phyloP scores from a whole-genome alignment of 2,113 vertebrate species.

The Heliornis fulica region DNA sequence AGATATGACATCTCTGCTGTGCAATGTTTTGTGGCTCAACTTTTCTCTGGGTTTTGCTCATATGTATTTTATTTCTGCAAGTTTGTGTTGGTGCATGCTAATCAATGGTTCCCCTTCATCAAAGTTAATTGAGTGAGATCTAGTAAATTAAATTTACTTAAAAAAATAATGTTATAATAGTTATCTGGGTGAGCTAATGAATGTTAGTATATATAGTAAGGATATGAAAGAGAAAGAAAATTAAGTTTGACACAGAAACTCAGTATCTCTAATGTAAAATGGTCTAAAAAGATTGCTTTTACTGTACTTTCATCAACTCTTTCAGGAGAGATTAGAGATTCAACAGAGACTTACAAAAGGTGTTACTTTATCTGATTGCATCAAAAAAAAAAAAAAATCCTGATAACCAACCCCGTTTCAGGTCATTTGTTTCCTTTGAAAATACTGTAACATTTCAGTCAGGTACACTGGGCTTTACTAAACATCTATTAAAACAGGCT shows the following conservation, averaged over 20 bases:
- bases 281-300: not conserved
- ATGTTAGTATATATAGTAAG: not conserved
- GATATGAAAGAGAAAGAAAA: constrained; percentile 1
- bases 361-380: not conserved
- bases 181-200: not conserved
- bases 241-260: constrained; percentile 4
- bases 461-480: not conserved
- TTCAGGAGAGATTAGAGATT: not conserved
- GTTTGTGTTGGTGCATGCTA: not conserved
- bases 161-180: not conserved
- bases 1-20: not conserved
- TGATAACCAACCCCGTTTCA: not conserved
- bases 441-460: not conserved
- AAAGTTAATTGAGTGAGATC: not conserved
- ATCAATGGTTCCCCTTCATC: not conserved
- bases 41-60: not conserved
- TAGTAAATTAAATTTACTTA: not conserved
- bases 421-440: not conserved
- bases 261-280: not conserved
- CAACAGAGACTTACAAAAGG: not conserved
- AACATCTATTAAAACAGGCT: not conserved
- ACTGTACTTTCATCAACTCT: not conserved
- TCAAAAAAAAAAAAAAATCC: not conserved
- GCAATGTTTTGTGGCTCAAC: not conserved
- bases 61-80: not conserved